Percentiles rank a stretch among this genome's conserved stretches.
Evolutionary conservation across 2,888 invertebrate genomes (phyloP).

Genomic region (Drosophila bunnanda): DNA sequence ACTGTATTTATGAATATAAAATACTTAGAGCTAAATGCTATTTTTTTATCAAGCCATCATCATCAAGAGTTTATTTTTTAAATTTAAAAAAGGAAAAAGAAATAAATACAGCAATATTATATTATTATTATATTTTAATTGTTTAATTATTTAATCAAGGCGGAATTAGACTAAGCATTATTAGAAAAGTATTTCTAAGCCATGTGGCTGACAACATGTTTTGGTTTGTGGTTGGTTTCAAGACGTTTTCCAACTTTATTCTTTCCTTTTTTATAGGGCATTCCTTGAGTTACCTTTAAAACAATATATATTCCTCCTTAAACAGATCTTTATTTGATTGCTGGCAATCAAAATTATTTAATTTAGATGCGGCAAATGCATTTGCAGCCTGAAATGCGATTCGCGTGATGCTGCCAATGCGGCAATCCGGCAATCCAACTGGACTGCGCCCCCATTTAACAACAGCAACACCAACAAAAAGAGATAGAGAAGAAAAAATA

Average conservation of each 20-base stretch:
- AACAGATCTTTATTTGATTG: slow-evolving; percentile 37
- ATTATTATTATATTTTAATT: too few species aligned
- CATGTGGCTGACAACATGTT: too few species aligned
- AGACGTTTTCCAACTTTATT: neutral
- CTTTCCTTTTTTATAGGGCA: neutral
- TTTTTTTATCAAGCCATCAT: too few species aligned
- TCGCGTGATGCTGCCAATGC: slow-evolving; percentile 66
- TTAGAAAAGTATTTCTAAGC: too few species aligned
- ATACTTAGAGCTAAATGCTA: too few species aligned
- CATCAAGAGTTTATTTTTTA: too few species aligned
- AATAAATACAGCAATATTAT: too few species aligned
- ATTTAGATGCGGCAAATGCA: slow-evolving; percentile 66
- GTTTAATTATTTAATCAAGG: too few species aligned
- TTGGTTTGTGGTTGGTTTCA: too few species aligned
- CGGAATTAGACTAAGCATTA: too few species aligned
- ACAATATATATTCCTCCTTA: slow-evolving; percentile 4
- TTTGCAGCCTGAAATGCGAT: slow-evolving; percentile 42
- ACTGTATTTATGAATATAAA: too few species aligned
- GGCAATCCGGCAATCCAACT: slow-evolving; percentile 43
- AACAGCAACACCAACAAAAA: neutral
- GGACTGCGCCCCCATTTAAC: slow-evolving; percentile 51
- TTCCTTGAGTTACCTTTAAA: neutral
- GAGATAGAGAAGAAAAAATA: neutral
- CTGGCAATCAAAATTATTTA: slow-evolving; percentile 64
- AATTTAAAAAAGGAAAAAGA: too few species aligned